phyloP scores from a whole-genome alignment of 2,113 vertebrate species.

The human (Homo sapiens) region DNA sequence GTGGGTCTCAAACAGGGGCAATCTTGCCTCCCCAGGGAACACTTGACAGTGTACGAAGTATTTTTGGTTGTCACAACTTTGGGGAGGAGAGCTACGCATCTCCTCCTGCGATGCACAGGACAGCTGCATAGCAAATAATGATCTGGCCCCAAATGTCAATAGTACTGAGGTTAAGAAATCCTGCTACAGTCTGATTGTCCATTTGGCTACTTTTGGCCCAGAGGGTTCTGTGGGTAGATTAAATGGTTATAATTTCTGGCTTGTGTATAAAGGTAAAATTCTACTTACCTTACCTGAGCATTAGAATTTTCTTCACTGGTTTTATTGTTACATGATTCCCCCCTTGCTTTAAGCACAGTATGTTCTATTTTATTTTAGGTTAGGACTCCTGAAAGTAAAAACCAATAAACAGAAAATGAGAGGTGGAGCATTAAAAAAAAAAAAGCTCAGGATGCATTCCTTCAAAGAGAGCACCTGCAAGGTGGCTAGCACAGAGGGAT shows the following conservation, averaged over 20 bases:
- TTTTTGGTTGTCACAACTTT: background rate
- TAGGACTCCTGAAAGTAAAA: constrained; percentile 50
- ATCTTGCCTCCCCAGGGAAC: background rate
- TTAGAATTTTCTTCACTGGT: constrained; percentile 40
- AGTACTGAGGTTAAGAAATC: background rate
- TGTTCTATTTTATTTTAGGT: constrained; percentile 45
- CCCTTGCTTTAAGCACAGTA: constrained; percentile 8
- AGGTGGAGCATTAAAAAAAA: constrained; percentile 22
- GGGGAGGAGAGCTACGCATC: background rate
- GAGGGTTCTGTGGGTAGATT: background rate
- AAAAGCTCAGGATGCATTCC: constrained; percentile 1
- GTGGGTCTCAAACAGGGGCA: background rate
- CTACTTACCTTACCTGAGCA: background rate
- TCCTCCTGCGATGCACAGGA: background rate
- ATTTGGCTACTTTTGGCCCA: constrained; percentile 1
- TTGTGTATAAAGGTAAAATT: constrained; percentile 31
- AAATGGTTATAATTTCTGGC: background rate
- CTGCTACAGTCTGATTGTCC: background rate
- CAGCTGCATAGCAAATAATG: background rate
- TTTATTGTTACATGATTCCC: constrained; percentile 4
- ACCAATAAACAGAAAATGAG: constrained; percentile 40
- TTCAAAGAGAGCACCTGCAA: constrained; percentile 21
- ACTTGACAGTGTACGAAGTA: background rate
- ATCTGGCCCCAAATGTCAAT: background rate
- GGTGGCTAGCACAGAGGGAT: background rate